Conservation (phyloP, 2,888 invertebrate species). For the Allacma fusca region DNA sequence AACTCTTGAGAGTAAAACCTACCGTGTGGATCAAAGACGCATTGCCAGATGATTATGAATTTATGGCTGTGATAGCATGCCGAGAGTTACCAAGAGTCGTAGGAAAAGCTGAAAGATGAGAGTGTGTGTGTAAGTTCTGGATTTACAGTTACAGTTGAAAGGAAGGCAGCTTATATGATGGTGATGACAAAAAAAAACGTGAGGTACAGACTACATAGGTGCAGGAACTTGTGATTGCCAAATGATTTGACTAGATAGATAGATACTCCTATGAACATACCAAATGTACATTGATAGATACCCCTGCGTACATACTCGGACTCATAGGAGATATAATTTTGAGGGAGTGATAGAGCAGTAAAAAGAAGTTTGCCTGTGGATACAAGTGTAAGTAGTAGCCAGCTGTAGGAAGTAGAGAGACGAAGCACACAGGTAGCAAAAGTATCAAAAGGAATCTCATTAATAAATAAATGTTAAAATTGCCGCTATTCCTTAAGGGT, state of each 20-base stretch:
- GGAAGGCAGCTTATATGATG: not conserved
- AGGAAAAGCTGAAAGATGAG: too few relatives aligned
- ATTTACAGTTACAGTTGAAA: slow-evolving; percentile 2
- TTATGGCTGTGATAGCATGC: too few relatives aligned
- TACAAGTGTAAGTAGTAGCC: not conserved
- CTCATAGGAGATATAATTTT: too few relatives aligned
- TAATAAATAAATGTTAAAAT: slow-evolving; percentile 9
- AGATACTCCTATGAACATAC: too few relatives aligned
- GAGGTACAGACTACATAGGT: not conserved
- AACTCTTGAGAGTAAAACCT: too few relatives aligned
- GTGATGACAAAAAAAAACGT: not conserved
- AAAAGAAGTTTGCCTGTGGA: not conserved
- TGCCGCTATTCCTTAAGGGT: slow-evolving; percentile 22
- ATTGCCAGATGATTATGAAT: too few relatives aligned
- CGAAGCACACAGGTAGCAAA: not conserved
- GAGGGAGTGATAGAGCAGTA: too few relatives aligned
- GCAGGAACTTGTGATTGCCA: not conserved
- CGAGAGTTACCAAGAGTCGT: too few relatives aligned
- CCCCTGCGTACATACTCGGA: too few relatives aligned
- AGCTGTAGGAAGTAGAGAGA: not conserved
- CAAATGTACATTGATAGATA: too few relatives aligned
- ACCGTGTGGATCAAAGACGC: too few relatives aligned
- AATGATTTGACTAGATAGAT: too few relatives aligned
- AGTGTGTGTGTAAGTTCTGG: not conserved
- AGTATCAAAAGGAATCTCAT: not conserved